Evolutionary conservation across 2,113 vertebrate species (phyloP), one percentile per base, ranked within the genome.

Genomic region (Scolopax mira): DNA sequence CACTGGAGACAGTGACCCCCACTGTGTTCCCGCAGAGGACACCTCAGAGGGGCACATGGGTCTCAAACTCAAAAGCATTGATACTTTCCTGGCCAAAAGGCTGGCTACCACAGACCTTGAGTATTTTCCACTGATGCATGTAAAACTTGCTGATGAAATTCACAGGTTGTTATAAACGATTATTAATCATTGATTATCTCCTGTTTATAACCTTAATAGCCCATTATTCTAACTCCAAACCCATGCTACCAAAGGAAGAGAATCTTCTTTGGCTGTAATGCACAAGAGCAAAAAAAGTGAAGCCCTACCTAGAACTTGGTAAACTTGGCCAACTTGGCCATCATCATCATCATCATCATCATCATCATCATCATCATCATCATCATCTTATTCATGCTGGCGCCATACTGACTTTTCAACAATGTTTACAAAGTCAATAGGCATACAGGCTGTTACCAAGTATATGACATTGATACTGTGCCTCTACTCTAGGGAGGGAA

Each of bases 11-110:
- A 54, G 54, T 1, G 1, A 7, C 17, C 4, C 8, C 5, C 2
- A 9, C 31, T 49, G 39, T 37, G 27, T 44, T 77, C 3, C 49
- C 46, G 65, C 27, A 35, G 22, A 13, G 23, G 30, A 21, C 60
- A 52, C n/a, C 0, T 1, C 7, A 41, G 14, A 57, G 8, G 3
- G 46, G 12, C 17, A 8, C 1, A 2, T 11, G 19, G 19, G 3
- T 42, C 27, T 62, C 61, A 42, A 13, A 15, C 48, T n/a, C 15
- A 39, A 12, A 88, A 72, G 4, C 1, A 0, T 11, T 10, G 22
- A 25, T 28, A 37, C 7, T 37, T 61, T 51, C 79, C 71, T 64
- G 67, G 42, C 22, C 48, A 49, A 67, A 85, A 79, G 7, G 7
- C 33, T 80, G 67, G 17, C 33, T 24, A 10, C 28, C 17, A 49